Evolutionary conservation across 2,797 vertebrate species (phyloP), one percentile per base, ranked within the genome.

Genomic region (Meda fulgida): DNA sequence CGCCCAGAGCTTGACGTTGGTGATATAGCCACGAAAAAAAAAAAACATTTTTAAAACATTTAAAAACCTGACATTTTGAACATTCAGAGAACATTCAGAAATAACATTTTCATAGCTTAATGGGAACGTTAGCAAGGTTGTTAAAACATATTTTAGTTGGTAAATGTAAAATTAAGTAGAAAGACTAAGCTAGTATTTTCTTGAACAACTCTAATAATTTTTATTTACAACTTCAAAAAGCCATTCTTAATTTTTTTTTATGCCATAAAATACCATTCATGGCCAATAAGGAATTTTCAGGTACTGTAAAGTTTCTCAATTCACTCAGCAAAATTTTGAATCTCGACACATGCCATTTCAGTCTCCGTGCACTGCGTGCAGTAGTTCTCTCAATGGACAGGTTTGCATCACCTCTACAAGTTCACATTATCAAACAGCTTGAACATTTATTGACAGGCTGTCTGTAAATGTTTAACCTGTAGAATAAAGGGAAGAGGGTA

Each of bases 401-500:
- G 73, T 88, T 87, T 88, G 73, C 80, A 81, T 88, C 86, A 85
- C 89, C 87, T 89, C 80, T 77, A 84, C 83, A 88, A 89, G 84
- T 89, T 88, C 87, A 89, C 86, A 78, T 78, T 67, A 86, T 85
- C 86, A 84, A 87, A 85, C 63, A 81, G 75, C 63, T 73, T 88
- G 40, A 87, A 84, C 88, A 90, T 90, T 90, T 89, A 89, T 89
- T 90, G 85, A 90, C 88, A 78, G 77, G 43, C 66, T 65, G 72
- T 73, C 85, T 85, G 87, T 89, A 80, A 89, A 89, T 88, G 86
- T 88, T 88, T 88, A 78, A 90, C 88, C 84, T 69, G 84, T 18
- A 63, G 55, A 87, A 88, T 85, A 83, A 87, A 85, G 81, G 75
- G 48, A 85, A 82, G 87, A 84, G 73, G 63, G 60, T 77, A 82